Evolutionary conservation across 2,113 vertebrate genomes (phyloP).

Genomic region (Phrynosoma blainvillii): DNA sequence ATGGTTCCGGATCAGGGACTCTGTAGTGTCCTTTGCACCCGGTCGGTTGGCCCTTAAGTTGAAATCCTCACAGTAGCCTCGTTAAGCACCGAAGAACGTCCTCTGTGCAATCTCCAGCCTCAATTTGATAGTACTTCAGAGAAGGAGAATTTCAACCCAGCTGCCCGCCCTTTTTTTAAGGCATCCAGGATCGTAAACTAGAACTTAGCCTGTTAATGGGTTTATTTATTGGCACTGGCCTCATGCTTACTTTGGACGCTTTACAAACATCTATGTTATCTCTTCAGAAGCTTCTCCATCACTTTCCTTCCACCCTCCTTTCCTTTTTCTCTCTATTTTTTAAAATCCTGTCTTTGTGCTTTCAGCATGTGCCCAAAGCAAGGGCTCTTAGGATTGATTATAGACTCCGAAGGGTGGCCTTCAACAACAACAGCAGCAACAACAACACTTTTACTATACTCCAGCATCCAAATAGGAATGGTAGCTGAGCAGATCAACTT

Average conservation of each 20-base stretch:
- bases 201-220: slow-evolving; percentile 83
- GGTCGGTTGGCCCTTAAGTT: background rate
- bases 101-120: slow-evolving; percentile 57
- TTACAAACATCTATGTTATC: slow-evolving; percentile 84
- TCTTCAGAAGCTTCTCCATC: slow-evolving; percentile 72
- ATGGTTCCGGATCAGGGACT: background rate
- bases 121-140: slow-evolving; percentile 66
- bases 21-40: no score
- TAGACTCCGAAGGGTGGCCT: slow-evolving; percentile 70
- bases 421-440: slow-evolving; percentile 40
- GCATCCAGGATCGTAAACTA: slow-evolving; percentile 83
- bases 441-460: slow-evolving; percentile 29
- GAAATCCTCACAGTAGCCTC: slow-evolving; percentile 42
- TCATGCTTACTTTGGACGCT: slow-evolving; percentile 85
- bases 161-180: slow-evolving; percentile 70
- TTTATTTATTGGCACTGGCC: slow-evolving; percentile 84
- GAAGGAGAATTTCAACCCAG: slow-evolving; percentile 67
- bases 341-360: slow-evolving; percentile 28
- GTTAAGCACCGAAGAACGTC: slow-evolving; percentile 59
- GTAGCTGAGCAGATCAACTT: slow-evolving; percentile 80
- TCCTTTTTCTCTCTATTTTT: slow-evolving; percentile 42
- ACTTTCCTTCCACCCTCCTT: slow-evolving; percentile 32
- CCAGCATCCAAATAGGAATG: slow-evolving; percentile 78
- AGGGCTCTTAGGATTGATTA: slow-evolving; percentile 55
- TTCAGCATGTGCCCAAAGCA: slow-evolving; percentile 45